phyloP scores from a whole-genome alignment of 64 coral and sea anemone species.

The Dendronephthya gigantea region DNA sequence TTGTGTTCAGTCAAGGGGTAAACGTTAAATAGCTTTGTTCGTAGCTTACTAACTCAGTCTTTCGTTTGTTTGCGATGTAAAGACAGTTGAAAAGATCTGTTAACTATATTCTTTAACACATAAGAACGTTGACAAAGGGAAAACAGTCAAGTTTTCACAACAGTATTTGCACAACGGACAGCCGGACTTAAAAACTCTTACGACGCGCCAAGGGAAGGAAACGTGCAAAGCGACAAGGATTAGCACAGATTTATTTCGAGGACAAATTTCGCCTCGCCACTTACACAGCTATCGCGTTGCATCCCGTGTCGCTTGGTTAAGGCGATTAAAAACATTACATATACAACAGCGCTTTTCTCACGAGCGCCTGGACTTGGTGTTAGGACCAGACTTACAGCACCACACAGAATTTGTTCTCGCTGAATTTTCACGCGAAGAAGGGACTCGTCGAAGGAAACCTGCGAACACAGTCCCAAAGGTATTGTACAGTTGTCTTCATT shows the following conservation, averaged over 20 bases:
- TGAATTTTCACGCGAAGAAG: no score
- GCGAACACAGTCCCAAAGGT: no score
- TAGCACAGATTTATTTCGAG: no score
- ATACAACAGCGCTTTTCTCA: not conserved
- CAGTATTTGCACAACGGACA: not conserved
- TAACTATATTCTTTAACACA: not conserved
- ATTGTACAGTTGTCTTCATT: no score
- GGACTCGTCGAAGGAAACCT: no score
- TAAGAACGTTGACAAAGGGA: not conserved
- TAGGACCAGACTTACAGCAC: no score
- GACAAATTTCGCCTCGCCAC: no score
- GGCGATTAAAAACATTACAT: not conserved
- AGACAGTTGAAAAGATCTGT: not conserved
- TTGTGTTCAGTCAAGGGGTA: not conserved
- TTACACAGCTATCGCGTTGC: not conserved
- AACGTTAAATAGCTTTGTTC: slow-evolving; percentile 8
- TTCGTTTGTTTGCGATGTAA: slow-evolving; percentile 8
- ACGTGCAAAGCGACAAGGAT: not conserved
- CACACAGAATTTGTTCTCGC: no score
- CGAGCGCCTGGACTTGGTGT: no score
- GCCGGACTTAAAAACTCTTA: not conserved
- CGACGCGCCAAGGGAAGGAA: not conserved
- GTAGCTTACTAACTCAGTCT: not conserved
- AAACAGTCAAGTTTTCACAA: not conserved
- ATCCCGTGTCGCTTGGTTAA: not conserved